Evolutionary conservation across 35 echinoderm and acorn worm species (phyloP), one percentile per base, ranked within the genome.

Genomic region (Ptychodera flava): DNA sequence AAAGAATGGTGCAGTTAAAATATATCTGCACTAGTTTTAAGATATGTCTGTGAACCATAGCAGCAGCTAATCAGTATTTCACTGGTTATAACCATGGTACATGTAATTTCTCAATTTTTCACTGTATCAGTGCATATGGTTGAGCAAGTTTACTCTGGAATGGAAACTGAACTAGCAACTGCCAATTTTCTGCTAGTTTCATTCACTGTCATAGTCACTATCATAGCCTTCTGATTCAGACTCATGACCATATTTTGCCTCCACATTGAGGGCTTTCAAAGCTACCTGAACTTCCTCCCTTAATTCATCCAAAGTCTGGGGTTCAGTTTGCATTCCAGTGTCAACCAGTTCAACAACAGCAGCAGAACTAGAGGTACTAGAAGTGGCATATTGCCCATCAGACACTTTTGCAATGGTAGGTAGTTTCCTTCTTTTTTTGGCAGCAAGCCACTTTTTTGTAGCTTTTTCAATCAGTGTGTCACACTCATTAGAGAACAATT

Each of bases 381-480:
- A 6, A 64, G 45, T 64, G 45, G 45, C 45, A n/a, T n/a, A n/a
- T n/a, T n/a, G n/a, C n/a, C n/a, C n/a, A n/a, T n/a, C n/a, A n/a
- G n/a, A n/a, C n/a, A n/a, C n/a, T n/a, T n/a, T n/a, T n/a, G n/a
- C n/a, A n/a, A n/a, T n/a, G 22, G 22, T 22, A 33, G 86, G 86
- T 16, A 87, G 77, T 36, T 87, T 87, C 86, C 29, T 87, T 79
- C 77, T 31, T 31, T 79, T 78, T 79, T 77, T 87, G 29, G 76
- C 79, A 14, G 80, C 32, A 29, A 82, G 31, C 86, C 77, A 87
- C 28, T 87, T 78, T 33, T 79, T 87, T 0, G 77, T 32, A 34
- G 86, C 86, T 35, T 36, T 78, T 78, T 87, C 32, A 31, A 87
- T 77, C 22, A 79, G 53, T 33, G 30, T 33, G 27, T 87, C 77